Percentiles rank a stretch among this genome's conserved stretches.
These are phyloP conservation scores for Bubo blakistoni DNA, from an alignment of 2,113 vertebrate species.

Conservation along the genomic window DNA sequence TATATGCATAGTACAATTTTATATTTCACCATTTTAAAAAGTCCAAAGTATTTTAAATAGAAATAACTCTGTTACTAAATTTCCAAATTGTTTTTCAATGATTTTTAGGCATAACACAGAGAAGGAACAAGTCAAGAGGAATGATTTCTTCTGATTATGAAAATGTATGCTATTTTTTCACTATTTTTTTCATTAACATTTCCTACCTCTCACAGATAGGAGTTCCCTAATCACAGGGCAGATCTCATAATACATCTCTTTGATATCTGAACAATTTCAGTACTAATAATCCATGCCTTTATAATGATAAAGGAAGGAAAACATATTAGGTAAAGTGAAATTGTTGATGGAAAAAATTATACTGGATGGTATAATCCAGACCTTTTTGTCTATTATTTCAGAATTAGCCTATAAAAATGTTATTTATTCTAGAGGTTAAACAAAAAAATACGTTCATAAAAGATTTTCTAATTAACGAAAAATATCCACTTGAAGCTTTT, in stretches of 20 bases:
- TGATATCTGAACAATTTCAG: background rate
- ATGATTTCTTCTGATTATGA: background rate
- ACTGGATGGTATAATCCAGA: background rate
- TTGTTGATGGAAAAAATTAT: background rate
- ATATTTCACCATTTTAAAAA: background rate
- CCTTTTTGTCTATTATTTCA: background rate
- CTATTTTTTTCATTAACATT: background rate
- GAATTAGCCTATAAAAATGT: background rate
- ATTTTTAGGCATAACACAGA: background rate
- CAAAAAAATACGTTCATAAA: background rate
- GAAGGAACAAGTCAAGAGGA: background rate
- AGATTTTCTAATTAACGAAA: background rate
- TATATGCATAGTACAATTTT: background rate
- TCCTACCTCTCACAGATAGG: background rate
- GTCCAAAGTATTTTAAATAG: background rate
- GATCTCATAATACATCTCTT: background rate
- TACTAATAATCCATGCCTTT: background rate
- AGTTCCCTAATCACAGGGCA: background rate
- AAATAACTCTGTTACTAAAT: background rate
- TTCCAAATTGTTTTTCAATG: background rate
- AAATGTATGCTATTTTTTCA: background rate
- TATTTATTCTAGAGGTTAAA: background rate
- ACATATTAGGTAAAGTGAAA: background rate
- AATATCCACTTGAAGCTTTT: background rate
- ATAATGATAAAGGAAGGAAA: background rate